Conservation (phyloP, 2,888 invertebrate genomes). For the Orchesella flavescens region DNA sequence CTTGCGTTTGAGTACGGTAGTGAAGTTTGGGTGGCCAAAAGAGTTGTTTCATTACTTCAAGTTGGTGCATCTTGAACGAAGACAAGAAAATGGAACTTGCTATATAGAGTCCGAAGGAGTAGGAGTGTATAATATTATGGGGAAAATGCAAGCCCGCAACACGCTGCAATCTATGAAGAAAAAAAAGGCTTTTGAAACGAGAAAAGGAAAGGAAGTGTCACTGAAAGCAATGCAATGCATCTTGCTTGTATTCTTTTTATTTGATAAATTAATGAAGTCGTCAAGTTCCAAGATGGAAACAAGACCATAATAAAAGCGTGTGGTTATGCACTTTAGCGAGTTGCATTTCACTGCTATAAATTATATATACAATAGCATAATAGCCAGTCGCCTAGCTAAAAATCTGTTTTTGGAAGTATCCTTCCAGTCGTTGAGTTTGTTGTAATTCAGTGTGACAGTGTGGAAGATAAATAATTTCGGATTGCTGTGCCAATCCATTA, state of each 20-base stretch:
- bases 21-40: too few species aligned
- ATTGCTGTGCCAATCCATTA: too few species aligned
- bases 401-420: not conserved
- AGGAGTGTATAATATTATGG: too few species aligned
- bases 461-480: too few species aligned
- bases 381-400: not conserved
- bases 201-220: slow-evolving; percentile 44
- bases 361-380: not conserved
- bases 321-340: slow-evolving; percentile 29
- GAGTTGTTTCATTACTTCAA: too few species aligned
- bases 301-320: slow-evolving; percentile 32
- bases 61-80: too few species aligned
- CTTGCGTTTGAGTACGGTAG: too few species aligned
- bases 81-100: too few species aligned
- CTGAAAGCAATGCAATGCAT: slow-evolving; percentile 40
- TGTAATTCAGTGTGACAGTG: not conserved
- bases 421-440: not conserved
- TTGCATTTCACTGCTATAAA: not conserved
- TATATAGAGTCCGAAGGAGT: too few species aligned
- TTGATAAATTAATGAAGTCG: slow-evolving; percentile 62
- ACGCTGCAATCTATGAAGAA: too few species aligned
- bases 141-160: too few species aligned
- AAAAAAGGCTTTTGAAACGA: not conserved
- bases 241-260: slow-evolving; percentile 10
- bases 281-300: slow-evolving; percentile 38